Evolutionary conservation across 2,888 invertebrate species (phyloP).

Genomic region (Nephrotoma appendiculata): DNA sequence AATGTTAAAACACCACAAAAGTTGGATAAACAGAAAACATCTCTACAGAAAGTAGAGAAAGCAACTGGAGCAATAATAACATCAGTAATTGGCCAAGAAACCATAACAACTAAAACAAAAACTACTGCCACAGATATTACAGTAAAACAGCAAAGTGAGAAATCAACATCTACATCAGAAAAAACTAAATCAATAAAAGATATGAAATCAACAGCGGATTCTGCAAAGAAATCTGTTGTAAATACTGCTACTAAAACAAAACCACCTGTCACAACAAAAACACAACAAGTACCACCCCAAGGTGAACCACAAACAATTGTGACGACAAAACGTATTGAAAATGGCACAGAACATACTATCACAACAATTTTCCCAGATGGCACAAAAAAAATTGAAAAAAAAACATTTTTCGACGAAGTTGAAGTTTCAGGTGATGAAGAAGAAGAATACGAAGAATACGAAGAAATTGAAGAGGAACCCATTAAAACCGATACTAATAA

Average conservation of each 20-base stretch:
- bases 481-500: not conserved
- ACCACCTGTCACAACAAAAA: conserved; percentile 10
- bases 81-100: not conserved
- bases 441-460: conserved; percentile 28
- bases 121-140: not conserved
- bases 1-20: not conserved
- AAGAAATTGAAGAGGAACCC: conserved; percentile 17
- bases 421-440: conserved; percentile 15
- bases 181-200: not conserved
- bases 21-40: not conserved
- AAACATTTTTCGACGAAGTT: conserved; percentile 30
- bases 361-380: conserved; percentile 31
- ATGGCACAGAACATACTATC: not conserved
- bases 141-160: not conserved
- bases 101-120: not conserved
- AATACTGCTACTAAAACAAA: conserved; percentile 6
- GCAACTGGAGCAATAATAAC: not conserved
- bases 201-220: not conserved
- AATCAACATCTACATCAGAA: not conserved
- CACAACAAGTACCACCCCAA: conserved; percentile 4
- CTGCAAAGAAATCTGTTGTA: not conserved
- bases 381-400: conserved; percentile 28
- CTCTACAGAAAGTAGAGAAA: not conserved
- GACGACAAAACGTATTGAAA: not conserved
- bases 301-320: not conserved